phyloP scores from a whole-genome alignment of 2,888 invertebrate genomes.

The Leptinotarsa rubiginosa region DNA sequence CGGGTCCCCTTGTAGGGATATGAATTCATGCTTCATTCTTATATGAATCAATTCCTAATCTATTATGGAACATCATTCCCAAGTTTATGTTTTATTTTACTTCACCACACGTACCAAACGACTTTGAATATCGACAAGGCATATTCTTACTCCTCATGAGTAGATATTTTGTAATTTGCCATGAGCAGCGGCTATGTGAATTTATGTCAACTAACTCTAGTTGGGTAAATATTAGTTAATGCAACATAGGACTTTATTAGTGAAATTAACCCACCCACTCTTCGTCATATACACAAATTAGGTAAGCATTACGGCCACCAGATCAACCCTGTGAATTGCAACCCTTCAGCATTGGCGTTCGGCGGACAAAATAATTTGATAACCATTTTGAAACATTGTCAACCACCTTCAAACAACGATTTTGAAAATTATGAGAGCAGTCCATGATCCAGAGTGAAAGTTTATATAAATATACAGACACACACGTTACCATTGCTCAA shows the following conservation, averaged over 20 bases:
- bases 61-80: too few species aligned
- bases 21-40: too few species aligned
- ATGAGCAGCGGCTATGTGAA: slow-evolving; percentile 50
- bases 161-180: slow-evolving; percentile 58
- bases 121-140: slow-evolving; percentile 62
- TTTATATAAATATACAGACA: too few species aligned
- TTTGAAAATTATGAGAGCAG: too few species aligned
- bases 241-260: slow-evolving; percentile 63
- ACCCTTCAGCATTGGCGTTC: slow-evolving; percentile 38
- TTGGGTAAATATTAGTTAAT: slow-evolving; percentile 63
- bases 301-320: slow-evolving; percentile 51
- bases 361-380: not conserved
- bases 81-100: not conserved
- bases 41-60: too few species aligned
- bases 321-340: slow-evolving; percentile 47
- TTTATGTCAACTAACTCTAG: slow-evolving; percentile 65
- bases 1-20: too few species aligned
- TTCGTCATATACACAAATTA: slow-evolving; percentile 54
- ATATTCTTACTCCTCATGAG: slow-evolving; percentile 63
- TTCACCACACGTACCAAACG: slow-evolving; percentile 32
- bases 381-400: too few species aligned
- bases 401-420: too few species aligned
- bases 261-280: slow-evolving; percentile 62
- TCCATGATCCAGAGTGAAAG: too few species aligned
- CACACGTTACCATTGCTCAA: too few species aligned